Conservation (phyloP, 2,888 invertebrate species). For the Urechis unicinctus region DNA sequence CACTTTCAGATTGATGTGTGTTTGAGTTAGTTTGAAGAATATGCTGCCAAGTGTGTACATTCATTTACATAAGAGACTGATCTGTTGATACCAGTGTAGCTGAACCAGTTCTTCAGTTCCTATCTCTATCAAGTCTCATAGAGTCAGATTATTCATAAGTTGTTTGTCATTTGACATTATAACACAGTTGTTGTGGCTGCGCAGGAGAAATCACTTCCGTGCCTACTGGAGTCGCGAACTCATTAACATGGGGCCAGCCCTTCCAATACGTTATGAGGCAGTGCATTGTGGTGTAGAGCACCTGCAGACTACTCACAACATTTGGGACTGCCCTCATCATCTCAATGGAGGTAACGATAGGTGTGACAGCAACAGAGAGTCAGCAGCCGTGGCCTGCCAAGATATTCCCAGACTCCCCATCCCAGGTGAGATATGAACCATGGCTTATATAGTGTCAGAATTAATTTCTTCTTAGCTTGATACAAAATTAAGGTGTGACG, state of each 20-base stretch:
- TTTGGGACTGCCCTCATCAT: slow-evolving; percentile 9
- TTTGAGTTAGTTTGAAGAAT: no score
- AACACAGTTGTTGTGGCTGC: no score
- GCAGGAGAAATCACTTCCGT: not conserved
- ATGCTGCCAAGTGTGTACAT: no score
- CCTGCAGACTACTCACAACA: not conserved
- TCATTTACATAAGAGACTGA: no score
- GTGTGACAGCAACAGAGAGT: slow-evolving; percentile 8
- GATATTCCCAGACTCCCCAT: not conserved
- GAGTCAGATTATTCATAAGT: no score
- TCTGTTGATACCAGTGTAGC: no score
- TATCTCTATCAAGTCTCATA: no score
- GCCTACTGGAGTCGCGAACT: slow-evolving; percentile 1
- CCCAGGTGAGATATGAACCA: not conserved
- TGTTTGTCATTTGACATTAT: no score
- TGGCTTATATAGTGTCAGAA: not conserved
- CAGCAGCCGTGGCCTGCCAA: slow-evolving; percentile 14
- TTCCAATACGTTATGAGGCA: slow-evolving; percentile 1
- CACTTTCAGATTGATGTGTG: no score
- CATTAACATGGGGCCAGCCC: not conserved
- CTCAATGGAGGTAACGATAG: slow-evolving; percentile 1
- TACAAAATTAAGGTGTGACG: no score
- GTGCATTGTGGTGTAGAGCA: slow-evolving; percentile 9
- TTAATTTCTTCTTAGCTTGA: no score
- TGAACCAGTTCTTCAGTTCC: no score